Percentiles rank a stretch among this genome's conserved stretches.
Conservation (phyloP, 2,113 vertebrate genomes). For the Rhipidura dahli region DNA sequence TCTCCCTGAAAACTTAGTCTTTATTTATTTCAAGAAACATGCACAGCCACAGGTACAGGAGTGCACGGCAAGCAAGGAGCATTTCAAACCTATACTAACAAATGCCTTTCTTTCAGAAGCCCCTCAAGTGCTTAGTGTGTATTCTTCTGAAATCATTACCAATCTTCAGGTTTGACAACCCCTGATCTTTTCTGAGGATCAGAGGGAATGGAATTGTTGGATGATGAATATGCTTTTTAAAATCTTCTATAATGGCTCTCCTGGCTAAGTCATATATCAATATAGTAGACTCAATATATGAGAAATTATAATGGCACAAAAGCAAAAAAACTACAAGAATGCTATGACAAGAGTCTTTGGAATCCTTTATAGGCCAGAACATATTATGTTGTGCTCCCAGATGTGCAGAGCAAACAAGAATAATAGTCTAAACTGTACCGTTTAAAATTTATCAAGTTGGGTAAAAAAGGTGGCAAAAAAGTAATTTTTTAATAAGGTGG, state of each 20-base stretch:
- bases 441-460: background rate
- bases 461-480: background rate
- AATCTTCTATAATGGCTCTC: background rate
- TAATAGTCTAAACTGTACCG: background rate
- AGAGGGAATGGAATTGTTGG: background rate
- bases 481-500: background rate
- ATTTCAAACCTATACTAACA: background rate
- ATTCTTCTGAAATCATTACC: background rate
- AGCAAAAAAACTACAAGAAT: background rate
- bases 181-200: background rate
- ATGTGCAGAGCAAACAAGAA: background rate
- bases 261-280: background rate
- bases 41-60: background rate
- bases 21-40: background rate
- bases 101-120: background rate
- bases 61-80: background rate
- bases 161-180: background rate
- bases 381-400: accelerated
- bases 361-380: background rate
- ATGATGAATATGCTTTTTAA: background rate
- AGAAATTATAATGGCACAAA: background rate
- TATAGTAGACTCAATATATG: background rate
- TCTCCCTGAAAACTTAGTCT: background rate
- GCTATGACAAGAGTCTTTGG: background rate
- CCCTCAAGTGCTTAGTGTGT: background rate